Base-by-base conservation (phyloP, 2,797 vertebrate genomes). In the Melanotaenia parkinsoni region DNA sequence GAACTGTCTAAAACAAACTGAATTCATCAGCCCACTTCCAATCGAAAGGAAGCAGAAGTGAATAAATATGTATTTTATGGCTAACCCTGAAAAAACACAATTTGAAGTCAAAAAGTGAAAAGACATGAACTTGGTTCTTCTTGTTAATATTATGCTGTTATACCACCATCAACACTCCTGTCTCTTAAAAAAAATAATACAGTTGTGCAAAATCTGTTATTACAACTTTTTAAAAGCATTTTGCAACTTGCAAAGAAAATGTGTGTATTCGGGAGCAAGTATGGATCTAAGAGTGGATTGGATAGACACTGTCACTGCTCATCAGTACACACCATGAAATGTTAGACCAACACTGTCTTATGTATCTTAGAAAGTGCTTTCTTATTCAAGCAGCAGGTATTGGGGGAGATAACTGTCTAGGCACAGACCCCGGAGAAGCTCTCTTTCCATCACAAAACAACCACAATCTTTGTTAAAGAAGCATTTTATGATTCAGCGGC, bases 261-360 rank as follows among this genome's bases (percentile, higher is more conserved):
- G 10, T 45, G 40, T 18, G 18, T 13, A 63, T 22, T 50, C 26
- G 32, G 38, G 24, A 51, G 11, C 24, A 9, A 11, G 38, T 80
- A 20, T 59, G 60, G 16, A 70, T 37, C 58, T 72, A 62, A 56
- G 7, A 65, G 75, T 59, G 75, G 75, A 73, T 63, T 70, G 63
- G 53, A 74, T 66, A 82, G 74, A 51, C 65, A 56, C 76, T 79
- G 82, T 77, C 79, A 66, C 22, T 58, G 62, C 75, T 65, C 60
- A 86, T 85, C 75, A 81, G 59, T 72, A 63, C 14, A 5, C 11
- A 35, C 33, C 18, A 63, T 76, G 66, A 77, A 79, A 74, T 77
- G 4, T 79, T 28, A 76, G 62, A 74, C 40, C 30, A 51, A 77
- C 43, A 74, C 47, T 60, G 33, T 35, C 7, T 51, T 28, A 11